These are phyloP conservation scores for Drosophila ohnishii DNA, from an alignment of 1,140 invertebrate genomes.

Conservation along the genomic window DNA sequence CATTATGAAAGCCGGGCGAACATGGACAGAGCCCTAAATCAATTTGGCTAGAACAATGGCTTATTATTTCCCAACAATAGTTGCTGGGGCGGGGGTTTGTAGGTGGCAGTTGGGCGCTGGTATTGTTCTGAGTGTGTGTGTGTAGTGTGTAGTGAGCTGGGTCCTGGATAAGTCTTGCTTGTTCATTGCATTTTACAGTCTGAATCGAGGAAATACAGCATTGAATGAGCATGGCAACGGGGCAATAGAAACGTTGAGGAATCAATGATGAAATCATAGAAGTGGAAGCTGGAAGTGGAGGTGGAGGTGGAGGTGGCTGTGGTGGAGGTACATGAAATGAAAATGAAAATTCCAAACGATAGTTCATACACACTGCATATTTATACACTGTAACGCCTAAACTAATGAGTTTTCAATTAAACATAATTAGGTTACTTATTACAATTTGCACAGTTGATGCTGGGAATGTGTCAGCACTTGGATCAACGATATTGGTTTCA, in stretches of 20 bases:
- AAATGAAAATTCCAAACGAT: slow-evolving; percentile 49
- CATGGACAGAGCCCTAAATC: slow-evolving; percentile 62
- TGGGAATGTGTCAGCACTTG: slow-evolving; percentile 9
- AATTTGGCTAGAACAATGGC: slow-evolving; percentile 66
- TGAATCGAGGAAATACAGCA: slow-evolving; percentile 27
- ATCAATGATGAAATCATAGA: slow-evolving; percentile 50
- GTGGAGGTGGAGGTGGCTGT: neutral
- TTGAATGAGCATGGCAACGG: slow-evolving; percentile 33
- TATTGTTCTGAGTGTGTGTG: slow-evolving; percentile 9
- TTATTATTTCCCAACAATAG: slow-evolving; percentile 66
- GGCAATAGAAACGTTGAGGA: slow-evolving; percentile 47
- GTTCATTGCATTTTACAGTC: slow-evolving; percentile 55
- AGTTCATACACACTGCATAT: slow-evolving; percentile 63
- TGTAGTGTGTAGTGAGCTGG: slow-evolving; percentile 29
- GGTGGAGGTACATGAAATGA: slow-evolving; percentile 32
- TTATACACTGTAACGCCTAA: slow-evolving; percentile 81
- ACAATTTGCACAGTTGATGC: slow-evolving; percentile 81
- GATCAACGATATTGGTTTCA: slow-evolving; percentile 25
- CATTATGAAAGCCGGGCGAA: slow-evolving; percentile 34
- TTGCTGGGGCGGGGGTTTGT: slow-evolving; percentile 13
- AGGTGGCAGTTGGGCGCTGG: slow-evolving; percentile 15
- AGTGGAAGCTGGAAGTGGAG: slow-evolving; percentile 1
- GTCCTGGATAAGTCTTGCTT: slow-evolving; percentile 44
- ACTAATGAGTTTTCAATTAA: slow-evolving; percentile 69
- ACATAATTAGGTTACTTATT: slow-evolving; percentile 65